Base-by-base conservation (phyloP, 2,113 vertebrate species). In the Cynocephalus volans region DNA sequence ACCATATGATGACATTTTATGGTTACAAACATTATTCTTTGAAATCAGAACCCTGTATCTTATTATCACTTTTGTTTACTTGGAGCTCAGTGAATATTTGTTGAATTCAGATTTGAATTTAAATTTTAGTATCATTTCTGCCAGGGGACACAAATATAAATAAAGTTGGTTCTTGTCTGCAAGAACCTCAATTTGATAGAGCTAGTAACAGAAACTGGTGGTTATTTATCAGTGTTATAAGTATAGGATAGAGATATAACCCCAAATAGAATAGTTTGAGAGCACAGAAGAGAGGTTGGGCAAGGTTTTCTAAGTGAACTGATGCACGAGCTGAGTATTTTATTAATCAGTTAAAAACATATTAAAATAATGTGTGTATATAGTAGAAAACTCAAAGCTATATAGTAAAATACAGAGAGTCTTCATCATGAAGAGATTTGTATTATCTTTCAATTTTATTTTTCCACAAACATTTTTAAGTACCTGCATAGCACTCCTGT, bases 71-170 rank as follows among this genome's bases (percentile, higher is more conserved):
- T 93, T 89, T 79, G 50, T 69, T 50, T 81, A 31, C 64, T 79
- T 87, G 36, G 60, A 97, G 45, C 64, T 94, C 69, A 90, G 60
- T 81, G 93, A 89, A 64, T 91, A 93, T 79, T 94, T 94, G 36
- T 75, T 85, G 79, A 95, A 72, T 95, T 96, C 45, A 96, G 41
- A 86, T 80, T 93, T 90, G 56, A 93, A 95, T 93, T 96, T 89
- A 93, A 41, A 69, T 60, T n/a, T 69, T 90, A 65, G 70, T 52
- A 21, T 93, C 56, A 19, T 75, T 95, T 96, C 60, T 83, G 23
- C 62, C 64, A 90, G 54, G 58, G 87, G 87, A 36, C 95, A 87
- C 23, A 87, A 26, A 92, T 90, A 80, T 70, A 95, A 95, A 75
- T 64, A 93, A 91, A 93, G 86, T 93, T 85, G 87, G 31, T n/a